phyloP scores from a whole-genome alignment of 1,140 invertebrate genomes.

The Drosophila orosa region DNA sequence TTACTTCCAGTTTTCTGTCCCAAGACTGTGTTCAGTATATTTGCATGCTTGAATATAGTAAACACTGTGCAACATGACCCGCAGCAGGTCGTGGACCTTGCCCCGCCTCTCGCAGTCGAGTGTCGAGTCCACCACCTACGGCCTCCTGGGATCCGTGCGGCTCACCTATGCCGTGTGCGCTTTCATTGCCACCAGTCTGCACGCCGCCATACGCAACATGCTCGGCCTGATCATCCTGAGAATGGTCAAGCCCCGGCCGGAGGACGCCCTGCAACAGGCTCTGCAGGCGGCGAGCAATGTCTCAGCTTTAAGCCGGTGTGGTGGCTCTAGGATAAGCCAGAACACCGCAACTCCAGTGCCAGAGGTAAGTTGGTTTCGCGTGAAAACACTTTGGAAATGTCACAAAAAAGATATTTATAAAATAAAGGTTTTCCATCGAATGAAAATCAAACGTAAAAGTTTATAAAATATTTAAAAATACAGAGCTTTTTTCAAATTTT shows the following conservation, averaged over 20 bases:
- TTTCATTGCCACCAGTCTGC: conserved; percentile 61
- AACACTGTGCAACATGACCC: conserved; percentile 30
- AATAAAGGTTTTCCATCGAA: no score
- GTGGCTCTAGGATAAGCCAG: conserved; percentile 1
- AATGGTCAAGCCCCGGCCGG: conserved; percentile 62
- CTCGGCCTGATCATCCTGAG: conserved; percentile 69
- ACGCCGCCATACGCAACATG: conserved; percentile 68
- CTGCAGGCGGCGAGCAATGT: conserved; percentile 12
- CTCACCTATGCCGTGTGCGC: conserved; percentile 73
- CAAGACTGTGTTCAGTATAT: conserved; percentile 20
- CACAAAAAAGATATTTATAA: neutral
- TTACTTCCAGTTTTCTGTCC: neutral
- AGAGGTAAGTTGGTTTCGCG: conserved; percentile 23
- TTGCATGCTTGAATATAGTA: neutral
- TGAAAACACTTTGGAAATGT: neutral
- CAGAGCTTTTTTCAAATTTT: no score
- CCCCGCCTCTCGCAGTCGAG: conserved; percentile 19
- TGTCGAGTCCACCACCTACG: neutral
- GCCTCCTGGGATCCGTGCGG: conserved; percentile 56
- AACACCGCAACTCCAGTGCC: neutral
- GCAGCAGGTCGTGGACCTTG: conserved; percentile 63
- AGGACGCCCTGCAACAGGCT: conserved; percentile 18
- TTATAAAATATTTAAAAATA: neutral
- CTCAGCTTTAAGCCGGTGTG: neutral
- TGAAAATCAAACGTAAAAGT: no score